Conservation (phyloP, 2,888 invertebrate genomes). For the Brachynemurus nebulosus region DNA sequence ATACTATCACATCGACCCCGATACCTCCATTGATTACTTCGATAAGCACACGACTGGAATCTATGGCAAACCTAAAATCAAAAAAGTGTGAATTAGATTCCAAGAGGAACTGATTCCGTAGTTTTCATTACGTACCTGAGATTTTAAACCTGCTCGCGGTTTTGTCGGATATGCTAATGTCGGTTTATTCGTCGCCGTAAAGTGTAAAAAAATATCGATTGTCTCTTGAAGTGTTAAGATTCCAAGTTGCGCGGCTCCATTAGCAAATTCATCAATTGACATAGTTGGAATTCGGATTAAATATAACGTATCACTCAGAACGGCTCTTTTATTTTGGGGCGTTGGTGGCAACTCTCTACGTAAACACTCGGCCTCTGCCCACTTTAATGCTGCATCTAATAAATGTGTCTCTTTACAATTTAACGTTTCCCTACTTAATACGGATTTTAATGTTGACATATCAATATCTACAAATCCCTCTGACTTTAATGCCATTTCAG, state of each 20-base stretch:
- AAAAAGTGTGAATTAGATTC: slow-evolving; percentile 11
- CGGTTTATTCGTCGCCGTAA: slow-evolving; percentile 82
- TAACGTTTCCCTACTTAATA: slow-evolving; percentile 81
- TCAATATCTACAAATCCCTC: slow-evolving; percentile 96
- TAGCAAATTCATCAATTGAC: slow-evolving; percentile 87
- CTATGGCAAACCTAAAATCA: slow-evolving; percentile 71
- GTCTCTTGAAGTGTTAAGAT: slow-evolving; percentile 86
- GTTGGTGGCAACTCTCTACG: slow-evolving; percentile 71
- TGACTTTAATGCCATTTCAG: slow-evolving; percentile 89
- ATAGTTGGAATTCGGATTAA: slow-evolving; percentile 88
- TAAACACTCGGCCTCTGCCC: slow-evolving; percentile 85
- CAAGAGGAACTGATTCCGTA: no score
- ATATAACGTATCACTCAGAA: slow-evolving; percentile 66
- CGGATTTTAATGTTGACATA: slow-evolving; percentile 80
- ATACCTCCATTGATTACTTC: slow-evolving; percentile 96
- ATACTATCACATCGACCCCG: slow-evolving; percentile 93
- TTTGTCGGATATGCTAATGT: slow-evolving; percentile 68
- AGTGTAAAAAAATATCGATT: slow-evolving; percentile 88
- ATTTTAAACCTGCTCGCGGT: slow-evolving; percentile 73
- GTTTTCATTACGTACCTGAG: no score
- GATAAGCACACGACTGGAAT: slow-evolving; percentile 91
- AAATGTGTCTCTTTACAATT: slow-evolving; percentile 89
- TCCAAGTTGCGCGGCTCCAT: slow-evolving; percentile 86
- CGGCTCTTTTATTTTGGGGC: slow-evolving; percentile 62
- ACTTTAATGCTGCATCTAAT: slow-evolving; percentile 80